phyloP scores from a whole-genome alignment of 2,113 vertebrate species.

The Sander lucioperca region DNA sequence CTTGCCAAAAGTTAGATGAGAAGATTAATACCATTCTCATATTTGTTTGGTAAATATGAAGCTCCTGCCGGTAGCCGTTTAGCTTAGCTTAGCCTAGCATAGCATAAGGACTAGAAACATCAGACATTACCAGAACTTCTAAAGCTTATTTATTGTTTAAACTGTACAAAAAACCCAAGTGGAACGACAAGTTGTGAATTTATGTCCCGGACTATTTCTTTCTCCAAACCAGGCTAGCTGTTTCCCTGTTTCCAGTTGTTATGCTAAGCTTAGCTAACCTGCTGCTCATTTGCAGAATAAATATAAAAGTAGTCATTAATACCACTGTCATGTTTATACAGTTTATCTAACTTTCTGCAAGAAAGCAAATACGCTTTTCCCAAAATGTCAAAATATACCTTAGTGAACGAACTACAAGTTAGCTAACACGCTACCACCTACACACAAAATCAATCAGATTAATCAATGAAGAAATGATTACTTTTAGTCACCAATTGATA shows the following conservation, averaged over 20 bases:
- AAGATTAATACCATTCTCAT: too few relatives aligned
- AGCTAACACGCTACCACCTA: neutral
- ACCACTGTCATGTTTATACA: too few relatives aligned
- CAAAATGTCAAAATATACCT: neutral
- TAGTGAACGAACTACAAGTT: neutral
- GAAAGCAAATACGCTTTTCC: neutral
- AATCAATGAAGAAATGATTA: neutral
- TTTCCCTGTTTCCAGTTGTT: neutral
- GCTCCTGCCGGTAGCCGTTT: neutral
- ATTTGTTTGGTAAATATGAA: neutral
- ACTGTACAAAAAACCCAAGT: too few relatives aligned
- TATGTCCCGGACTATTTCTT: too few relatives aligned
- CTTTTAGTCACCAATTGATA: neutral
- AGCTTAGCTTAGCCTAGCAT: neutral
- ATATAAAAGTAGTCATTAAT: too few relatives aligned
- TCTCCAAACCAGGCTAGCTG: too few relatives aligned
- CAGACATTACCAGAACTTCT: neutral
- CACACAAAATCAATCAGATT: neutral
- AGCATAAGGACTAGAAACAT: neutral
- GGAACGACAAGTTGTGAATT: too few relatives aligned
- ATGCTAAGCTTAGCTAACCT: neutral
- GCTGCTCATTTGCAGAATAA: neutral
- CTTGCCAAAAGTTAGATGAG: too few relatives aligned
- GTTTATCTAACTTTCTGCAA: too few relatives aligned
- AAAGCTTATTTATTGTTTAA: neutral